Percentiles rank a stretch among this genome's conserved stretches.
Evolutionary conservation across 2,113 vertebrate species (phyloP).

Genomic region (Vulpes ferrilata): DNA sequence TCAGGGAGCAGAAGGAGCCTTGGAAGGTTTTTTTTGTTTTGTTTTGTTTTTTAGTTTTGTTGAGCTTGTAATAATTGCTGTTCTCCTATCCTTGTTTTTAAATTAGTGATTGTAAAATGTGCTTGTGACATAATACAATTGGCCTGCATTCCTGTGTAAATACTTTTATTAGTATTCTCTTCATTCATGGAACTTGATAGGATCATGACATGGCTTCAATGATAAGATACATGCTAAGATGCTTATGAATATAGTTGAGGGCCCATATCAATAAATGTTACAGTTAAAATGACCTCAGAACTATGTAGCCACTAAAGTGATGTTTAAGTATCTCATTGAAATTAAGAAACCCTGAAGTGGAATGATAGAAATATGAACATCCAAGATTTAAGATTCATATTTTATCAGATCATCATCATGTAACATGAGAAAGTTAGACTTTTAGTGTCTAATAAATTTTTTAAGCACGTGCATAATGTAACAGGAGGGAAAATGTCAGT

Average conservation of each 20-base stretch:
- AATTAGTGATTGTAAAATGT: background rate
- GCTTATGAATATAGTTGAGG: background rate
- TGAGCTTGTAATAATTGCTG: background rate
- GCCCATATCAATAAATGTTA: background rate
- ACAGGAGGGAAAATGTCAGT: background rate
- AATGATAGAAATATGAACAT: background rate
- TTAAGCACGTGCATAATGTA: slow-evolving; percentile 47
- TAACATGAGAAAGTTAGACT: background rate
- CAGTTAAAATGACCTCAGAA: background rate
- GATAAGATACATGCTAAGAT: background rate
- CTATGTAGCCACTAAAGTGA: background rate
- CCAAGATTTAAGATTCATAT: background rate
- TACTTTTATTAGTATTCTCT: background rate
- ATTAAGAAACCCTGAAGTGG: background rate
- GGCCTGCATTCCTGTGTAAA: background rate
- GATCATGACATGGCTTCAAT: background rate
- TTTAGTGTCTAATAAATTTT: background rate
- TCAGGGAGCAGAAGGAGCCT: background rate
- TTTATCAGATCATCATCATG: background rate
- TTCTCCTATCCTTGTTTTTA: background rate
- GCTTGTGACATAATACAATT: background rate
- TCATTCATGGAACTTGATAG: background rate
- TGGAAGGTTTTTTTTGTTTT: background rate
- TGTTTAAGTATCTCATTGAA: background rate
- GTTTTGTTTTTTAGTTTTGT: background rate